Evolutionary conservation across 2,888 invertebrate genomes (phyloP).

Genomic region (Melanophora roralis): DNA sequence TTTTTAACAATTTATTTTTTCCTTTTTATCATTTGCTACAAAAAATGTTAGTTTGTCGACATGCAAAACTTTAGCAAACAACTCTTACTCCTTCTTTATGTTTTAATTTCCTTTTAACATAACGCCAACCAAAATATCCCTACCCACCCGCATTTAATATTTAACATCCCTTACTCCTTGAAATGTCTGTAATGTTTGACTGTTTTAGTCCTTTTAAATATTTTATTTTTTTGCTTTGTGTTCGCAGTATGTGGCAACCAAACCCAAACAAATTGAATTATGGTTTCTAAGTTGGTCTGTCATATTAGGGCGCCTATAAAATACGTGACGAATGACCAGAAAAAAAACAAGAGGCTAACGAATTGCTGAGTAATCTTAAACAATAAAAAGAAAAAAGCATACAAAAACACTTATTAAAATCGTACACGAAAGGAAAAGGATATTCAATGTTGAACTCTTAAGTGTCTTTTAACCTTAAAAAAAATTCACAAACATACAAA

Average conservation of each 20-base stretch:
- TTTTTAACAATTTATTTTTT: slow-evolving; percentile 42
- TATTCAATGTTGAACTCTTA: slow-evolving; percentile 52
- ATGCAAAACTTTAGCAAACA: slow-evolving; percentile 57
- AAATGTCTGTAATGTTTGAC: slow-evolving; percentile 3
- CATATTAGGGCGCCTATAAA: slow-evolving; percentile 63
- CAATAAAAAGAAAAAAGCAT: background rate
- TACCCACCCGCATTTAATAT: background rate
- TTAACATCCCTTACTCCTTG: background rate
- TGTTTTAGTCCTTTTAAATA: background rate
- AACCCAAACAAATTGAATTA: slow-evolving; percentile 64
- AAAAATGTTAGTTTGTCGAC: slow-evolving; percentile 60
- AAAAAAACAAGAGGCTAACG: slow-evolving; percentile 61
- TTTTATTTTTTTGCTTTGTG: slow-evolving; percentile 4
- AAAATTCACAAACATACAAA: background rate
- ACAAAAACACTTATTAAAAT: slow-evolving; percentile 1
- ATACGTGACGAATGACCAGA: slow-evolving; percentile 66
- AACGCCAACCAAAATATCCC: background rate
- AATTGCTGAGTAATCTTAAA: slow-evolving; percentile 58
- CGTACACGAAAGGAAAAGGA: slow-evolving; percentile 47
- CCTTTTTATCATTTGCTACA: slow-evolving; percentile 21
- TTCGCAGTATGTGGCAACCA: slow-evolving; percentile 58
- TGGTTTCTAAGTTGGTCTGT: slow-evolving; percentile 64
- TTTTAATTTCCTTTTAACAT: slow-evolving; percentile 7
- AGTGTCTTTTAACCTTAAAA: slow-evolving; percentile 49
- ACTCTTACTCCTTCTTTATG: slow-evolving; percentile 11